Conservation (phyloP, 2,888 invertebrate genomes). For the Sipha maydis region DNA sequence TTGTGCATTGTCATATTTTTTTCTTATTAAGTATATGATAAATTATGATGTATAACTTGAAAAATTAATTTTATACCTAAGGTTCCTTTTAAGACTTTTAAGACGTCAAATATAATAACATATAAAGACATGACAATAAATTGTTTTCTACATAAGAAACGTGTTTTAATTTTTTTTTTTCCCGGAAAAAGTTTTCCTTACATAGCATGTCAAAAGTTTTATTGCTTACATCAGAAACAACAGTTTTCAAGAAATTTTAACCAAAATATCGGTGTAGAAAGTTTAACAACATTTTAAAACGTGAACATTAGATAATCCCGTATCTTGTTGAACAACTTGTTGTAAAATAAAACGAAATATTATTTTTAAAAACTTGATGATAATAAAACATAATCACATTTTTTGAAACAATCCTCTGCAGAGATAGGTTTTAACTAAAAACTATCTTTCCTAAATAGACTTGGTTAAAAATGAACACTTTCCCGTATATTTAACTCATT, state of each 20-base stretch:
- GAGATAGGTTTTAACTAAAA: too few species aligned
- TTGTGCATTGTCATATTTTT: neutral
- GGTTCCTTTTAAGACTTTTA: neutral
- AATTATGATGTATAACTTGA: neutral
- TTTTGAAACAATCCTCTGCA: too few species aligned
- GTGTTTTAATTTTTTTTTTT: neutral
- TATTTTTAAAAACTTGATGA: neutral
- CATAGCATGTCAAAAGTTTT: conserved; percentile 2
- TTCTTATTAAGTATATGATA: neutral
- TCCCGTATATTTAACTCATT: too few species aligned
- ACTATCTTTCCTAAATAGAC: too few species aligned
- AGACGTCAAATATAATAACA: neutral
- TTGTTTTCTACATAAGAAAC: neutral
- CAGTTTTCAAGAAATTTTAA: conserved; percentile 12
- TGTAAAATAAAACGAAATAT: neutral
- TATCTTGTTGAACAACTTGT: neutral
- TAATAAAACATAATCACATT: neutral
- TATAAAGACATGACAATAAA: neutral
- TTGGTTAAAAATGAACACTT: too few species aligned
- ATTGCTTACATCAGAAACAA: neutral
- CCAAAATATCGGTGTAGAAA: neutral
- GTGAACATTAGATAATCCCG: neutral
- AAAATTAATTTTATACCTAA: neutral
- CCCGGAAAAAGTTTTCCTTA: neutral
- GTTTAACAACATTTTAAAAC: neutral